phyloP scores from a whole-genome alignment of 1,140 invertebrate species.

The Ceratoteleas bidentatus region DNA sequence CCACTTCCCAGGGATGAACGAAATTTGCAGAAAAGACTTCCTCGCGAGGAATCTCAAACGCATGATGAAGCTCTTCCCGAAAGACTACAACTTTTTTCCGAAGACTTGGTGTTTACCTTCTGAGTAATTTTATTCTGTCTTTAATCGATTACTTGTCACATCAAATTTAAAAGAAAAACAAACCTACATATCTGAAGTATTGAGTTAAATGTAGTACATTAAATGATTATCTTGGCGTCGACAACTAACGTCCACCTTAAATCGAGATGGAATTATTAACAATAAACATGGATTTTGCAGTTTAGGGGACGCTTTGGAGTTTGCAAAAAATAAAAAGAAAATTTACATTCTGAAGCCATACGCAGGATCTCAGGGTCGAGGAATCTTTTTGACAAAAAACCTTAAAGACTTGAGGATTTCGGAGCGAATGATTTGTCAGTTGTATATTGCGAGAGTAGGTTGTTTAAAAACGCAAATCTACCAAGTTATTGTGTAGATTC shows the following conservation, averaged over 20 bases:
- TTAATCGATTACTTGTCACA: too few species aligned
- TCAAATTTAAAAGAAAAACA: too few species aligned
- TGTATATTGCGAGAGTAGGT: constrained; percentile 85
- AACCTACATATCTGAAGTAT: too few species aligned
- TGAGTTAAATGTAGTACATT: too few species aligned
- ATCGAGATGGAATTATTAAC: too few species aligned
- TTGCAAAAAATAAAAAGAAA: constrained; percentile 85
- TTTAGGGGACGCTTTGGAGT: constrained; percentile 84
- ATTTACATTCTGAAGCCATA: constrained; percentile 95
- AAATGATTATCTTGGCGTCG: too few species aligned
- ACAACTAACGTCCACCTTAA: too few species aligned
- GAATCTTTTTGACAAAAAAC: constrained; percentile 91
- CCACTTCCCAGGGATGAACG: constrained; percentile 86
- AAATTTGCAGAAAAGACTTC: constrained; percentile 85
- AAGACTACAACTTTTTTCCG: constrained; percentile 95
- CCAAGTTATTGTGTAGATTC: too few species aligned
- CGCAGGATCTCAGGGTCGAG: constrained; percentile 91
- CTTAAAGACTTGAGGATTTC: constrained; percentile 89
- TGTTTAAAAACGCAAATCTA: too few species aligned
- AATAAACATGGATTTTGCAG: too few species aligned
- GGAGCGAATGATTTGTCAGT: constrained; percentile 92
- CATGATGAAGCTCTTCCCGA: constrained; percentile 92
- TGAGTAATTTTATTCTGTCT: constrained; percentile 86
- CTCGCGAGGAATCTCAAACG: constrained; percentile 86
- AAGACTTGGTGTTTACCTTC: constrained; percentile 96